Evolutionary conservation across 2,113 vertebrate species (phyloP), one percentile per base, ranked within the genome.

Genomic region (Chloropsis hardwickii): DNA sequence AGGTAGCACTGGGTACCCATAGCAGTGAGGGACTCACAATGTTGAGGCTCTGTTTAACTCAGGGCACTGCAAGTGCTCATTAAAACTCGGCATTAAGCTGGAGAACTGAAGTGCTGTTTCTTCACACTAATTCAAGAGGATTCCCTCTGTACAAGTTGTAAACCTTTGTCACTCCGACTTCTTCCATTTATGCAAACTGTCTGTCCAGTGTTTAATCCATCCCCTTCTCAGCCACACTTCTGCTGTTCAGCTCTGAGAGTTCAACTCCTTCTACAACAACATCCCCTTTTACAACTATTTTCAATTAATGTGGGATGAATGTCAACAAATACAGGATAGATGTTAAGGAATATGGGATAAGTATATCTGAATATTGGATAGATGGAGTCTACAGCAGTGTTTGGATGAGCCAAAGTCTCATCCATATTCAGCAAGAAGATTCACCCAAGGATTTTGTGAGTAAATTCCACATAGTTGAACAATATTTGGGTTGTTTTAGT

Each of bases 1-100:
- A 58, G 64, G 6, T 7, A 51, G 20, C 31, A 0, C 42, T 23
- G 48, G 15, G 7, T 53, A 28, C n/a, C 70, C 9, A 2, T 0
- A 33, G 47, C 2, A 2, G 35, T 33, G 81, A 33, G 21, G 42
- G 39, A 19, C 56, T 61, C 54, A 2, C 9, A 25, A 1, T 3
- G 0, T 2, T 72, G 33, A 14, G 25, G 6, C 17, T 81, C 25
- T 45, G 12, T 65, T 78, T 45, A 22, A 2, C n/a, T 0, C 14
- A 2, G 15, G 15, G 14, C 33, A 27, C 58, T 81, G 51, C 31
- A 67, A 45, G 58, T 31, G 37, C n/a, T 56, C 1, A 0, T 29
- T 79, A 33, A 71, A 92, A 58, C 23, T 19, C 54, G 20, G 28
- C 0, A 0, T 73, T 28, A 35, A 44, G 27, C 19, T 64, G 37